Evolutionary conservation across 2,888 invertebrate species (phyloP).

Genomic region (Tenthredo notha): DNA sequence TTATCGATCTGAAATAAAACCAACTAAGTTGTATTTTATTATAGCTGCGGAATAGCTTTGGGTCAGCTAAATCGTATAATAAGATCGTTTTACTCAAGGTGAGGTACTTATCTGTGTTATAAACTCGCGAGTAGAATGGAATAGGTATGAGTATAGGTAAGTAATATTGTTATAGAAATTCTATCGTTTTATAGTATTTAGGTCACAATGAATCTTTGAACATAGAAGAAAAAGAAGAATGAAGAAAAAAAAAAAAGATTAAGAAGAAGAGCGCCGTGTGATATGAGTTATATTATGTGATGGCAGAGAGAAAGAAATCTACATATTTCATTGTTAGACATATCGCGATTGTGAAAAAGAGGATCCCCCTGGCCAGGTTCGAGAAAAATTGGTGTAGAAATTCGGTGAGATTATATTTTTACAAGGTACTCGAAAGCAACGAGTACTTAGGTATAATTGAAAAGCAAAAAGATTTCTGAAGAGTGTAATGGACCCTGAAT

Average conservation of each 20-base stretch:
- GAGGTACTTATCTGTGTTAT: background rate
- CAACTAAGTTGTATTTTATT: background rate
- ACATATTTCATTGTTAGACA: slow-evolving; percentile 32
- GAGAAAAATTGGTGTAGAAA: background rate
- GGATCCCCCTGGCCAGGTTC: background rate
- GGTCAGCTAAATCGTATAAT: slow-evolving; percentile 35
- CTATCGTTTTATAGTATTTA: slow-evolving; percentile 3
- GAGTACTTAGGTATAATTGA: background rate
- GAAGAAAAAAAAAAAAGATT: background rate
- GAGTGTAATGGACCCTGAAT: background rate
- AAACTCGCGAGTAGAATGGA: background rate
- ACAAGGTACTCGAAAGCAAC: background rate
- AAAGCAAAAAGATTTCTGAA: background rate
- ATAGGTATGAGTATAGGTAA: background rate
- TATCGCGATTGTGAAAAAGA: slow-evolving; percentile 17
- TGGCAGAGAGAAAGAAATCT: background rate
- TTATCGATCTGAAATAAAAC: background rate
- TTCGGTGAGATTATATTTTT: background rate
- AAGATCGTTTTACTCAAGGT: slow-evolving; percentile 33
- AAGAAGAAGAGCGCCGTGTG: background rate
- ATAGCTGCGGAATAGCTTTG: background rate
- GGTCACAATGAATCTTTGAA: slow-evolving; percentile 32
- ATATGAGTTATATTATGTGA: background rate
- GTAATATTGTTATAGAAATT: background rate
- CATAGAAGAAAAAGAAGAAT: background rate